These are phyloP conservation scores for Trichopria drosophilae DNA, from an alignment of 2,888 invertebrate species.

Conservation along the genomic window DNA sequence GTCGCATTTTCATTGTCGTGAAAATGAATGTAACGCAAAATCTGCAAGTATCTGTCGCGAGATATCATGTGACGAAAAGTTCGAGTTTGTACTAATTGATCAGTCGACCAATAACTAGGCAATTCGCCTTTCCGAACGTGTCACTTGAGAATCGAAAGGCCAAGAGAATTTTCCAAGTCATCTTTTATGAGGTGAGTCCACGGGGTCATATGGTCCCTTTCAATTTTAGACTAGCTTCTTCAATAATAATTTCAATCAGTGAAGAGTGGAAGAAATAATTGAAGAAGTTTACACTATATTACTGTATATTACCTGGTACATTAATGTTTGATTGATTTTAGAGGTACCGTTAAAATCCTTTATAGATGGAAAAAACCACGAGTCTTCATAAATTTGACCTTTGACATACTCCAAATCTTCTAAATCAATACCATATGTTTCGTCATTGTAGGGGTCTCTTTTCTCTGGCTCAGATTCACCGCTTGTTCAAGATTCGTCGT, in stretches of 20 bases:
- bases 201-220: background rate
- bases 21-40: constrained; percentile 15
- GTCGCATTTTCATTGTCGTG: constrained; percentile 4
- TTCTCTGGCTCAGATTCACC: constrained; percentile 17
- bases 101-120: constrained; percentile 18
- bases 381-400: constrained; percentile 19
- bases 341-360: constrained; percentile 17
- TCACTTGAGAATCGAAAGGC: constrained; percentile 16
- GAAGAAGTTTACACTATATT: constrained; percentile 24
- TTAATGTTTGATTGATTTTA: constrained; percentile 24
- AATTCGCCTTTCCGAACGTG: constrained; percentile 15
- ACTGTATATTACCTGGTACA: constrained; percentile 18
- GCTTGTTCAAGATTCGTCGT: constrained; percentile 23
- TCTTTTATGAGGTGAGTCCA: constrained; percentile 12
- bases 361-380: constrained; percentile 17
- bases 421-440: constrained; percentile 21
- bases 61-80: constrained; percentile 18
- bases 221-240: background rate
- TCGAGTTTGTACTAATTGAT: constrained; percentile 14
- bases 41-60: constrained; percentile 12
- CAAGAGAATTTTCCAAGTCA: constrained; percentile 12
- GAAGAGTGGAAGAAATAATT: constrained; percentile 17
- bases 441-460: constrained; percentile 22
- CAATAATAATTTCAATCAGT: constrained; percentile 13
- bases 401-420: constrained; percentile 19